These are phyloP conservation scores for Ceriagrion tenellum DNA, from an alignment of 2,888 invertebrate species.

Conservation along the genomic window DNA sequence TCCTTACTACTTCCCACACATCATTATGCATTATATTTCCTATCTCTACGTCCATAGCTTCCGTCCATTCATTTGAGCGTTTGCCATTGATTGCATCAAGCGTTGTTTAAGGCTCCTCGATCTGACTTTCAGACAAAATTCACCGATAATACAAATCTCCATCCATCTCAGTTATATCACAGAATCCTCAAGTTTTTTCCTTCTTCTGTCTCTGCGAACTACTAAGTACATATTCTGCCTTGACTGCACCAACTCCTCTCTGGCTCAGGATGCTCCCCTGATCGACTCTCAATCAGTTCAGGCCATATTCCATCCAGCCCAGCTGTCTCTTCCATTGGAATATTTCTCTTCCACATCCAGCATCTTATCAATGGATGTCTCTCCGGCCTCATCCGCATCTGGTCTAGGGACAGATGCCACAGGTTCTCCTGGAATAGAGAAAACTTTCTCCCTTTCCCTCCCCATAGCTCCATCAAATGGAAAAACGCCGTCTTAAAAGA, in stretches of 20 bases:
- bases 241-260: not conserved
- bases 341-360: not conserved
- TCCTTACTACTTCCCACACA: too few relatives aligned
- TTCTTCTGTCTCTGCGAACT: conserved; percentile 47
- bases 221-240: too few relatives aligned
- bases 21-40: too few relatives aligned
- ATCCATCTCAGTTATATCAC: not conserved
- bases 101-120: conserved; percentile 35
- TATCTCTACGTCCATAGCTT: too few relatives aligned
- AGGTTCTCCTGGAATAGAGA: not conserved
- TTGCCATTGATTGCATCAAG: not conserved
- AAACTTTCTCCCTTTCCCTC: not conserved
- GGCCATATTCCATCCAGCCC: not conserved
- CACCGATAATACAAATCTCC: too few relatives aligned
- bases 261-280: not conserved
- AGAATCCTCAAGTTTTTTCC: conserved; percentile 17
- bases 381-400: not conserved
- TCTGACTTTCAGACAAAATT: not conserved
- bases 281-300: not conserved
- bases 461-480: too few relatives aligned
- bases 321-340: too few relatives aligned
- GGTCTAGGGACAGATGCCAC: not conserved
- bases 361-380: not conserved
- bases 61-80: not conserved
- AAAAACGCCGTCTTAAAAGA: too few relatives aligned